phyloP scores from a whole-genome alignment of 2,797 vertebrate species.

The Chaetodon trifasciatus region DNA sequence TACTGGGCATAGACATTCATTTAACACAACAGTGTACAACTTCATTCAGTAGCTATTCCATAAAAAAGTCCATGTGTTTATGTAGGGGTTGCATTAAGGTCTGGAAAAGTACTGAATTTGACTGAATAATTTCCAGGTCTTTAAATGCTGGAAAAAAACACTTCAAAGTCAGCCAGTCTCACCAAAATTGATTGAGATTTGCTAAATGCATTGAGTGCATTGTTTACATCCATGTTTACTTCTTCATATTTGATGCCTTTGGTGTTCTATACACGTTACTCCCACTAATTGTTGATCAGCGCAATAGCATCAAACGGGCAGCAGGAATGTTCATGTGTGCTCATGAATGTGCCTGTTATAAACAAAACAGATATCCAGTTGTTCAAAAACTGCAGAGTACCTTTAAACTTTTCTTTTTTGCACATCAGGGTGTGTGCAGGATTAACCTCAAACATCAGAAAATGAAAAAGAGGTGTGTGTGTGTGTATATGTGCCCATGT shows the following conservation, averaged over 20 bases:
- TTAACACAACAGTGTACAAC: slow-evolving; percentile 53
- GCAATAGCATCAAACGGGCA: too few relatives aligned
- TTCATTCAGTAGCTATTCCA: slow-evolving; percentile 3
- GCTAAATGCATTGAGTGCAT: neutral
- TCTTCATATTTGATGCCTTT: neutral
- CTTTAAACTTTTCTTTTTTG: too few relatives aligned
- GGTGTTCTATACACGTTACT: too few relatives aligned
- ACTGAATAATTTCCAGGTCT: neutral
- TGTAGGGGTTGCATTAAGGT: neutral
- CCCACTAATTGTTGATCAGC: too few relatives aligned
- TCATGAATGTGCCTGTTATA: too few relatives aligned
- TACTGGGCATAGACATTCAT: slow-evolving; percentile 65
- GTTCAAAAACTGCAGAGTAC: too few relatives aligned
- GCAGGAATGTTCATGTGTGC: too few relatives aligned
- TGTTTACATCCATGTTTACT: neutral
- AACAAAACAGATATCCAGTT: too few relatives aligned
- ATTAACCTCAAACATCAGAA: too few relatives aligned
- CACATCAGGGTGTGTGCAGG: too few relatives aligned
- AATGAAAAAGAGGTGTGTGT: too few relatives aligned
- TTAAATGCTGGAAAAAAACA: neutral
- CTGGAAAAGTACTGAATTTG: neutral
- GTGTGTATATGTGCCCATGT: too few relatives aligned
- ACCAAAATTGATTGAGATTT: neutral
- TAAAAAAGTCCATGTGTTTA: neutral
- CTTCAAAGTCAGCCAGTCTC: neutral